Base-by-base conservation (phyloP, 92 coral and sea anemone genomes). In the Bergia sp. region DNA sequence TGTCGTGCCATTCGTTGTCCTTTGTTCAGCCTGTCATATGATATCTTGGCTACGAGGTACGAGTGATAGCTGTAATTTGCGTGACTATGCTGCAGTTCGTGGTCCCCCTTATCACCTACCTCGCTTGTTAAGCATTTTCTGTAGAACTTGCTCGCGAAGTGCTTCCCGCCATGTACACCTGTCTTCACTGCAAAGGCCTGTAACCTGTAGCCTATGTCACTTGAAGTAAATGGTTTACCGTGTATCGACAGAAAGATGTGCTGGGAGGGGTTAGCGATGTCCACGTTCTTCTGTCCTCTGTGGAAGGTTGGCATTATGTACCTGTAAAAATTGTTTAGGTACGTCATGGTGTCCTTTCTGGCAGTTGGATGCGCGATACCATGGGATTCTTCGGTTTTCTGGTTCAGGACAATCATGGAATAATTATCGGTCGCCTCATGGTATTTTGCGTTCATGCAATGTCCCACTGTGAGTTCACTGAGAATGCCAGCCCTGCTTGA, bases 1-100 rank as follows among this genome's bases (percentile, higher is more conserved):
- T 76, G 80, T 43, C 36, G 39, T 2, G 80, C 80, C 50, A 76
- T 76, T 20, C 80, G 50, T 6, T 76, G 80, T 4, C 80, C 49
- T 20, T 76, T 76, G 29, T 76, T 38, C 6, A 76, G 23, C n/a
- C 80, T 39, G 21, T 76, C 80, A 21, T 40, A 76, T 1, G 80
- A 41, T 2, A 18, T 12, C 47, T 76, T 76, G 7, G 80, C 80
- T 4, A 76, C 53, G 7, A 42, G 53, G 57, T 40, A 43, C 29
- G 80, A 40, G 13, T 76, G 80, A 36, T 76, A 76, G 6, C 53
- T 40, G 9, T 42, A 76, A 36, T 76, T 15, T 42, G 80, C 80
- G 57, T 76, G 80, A 7, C 9, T 9, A 1, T 44, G 80, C n/a
- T 12, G 23, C 4, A 42, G 53, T 8, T 76, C 80, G 7, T 18